Base-by-base conservation (phyloP, 2,888 invertebrate genomes). In the Hyles lineata region DNA sequence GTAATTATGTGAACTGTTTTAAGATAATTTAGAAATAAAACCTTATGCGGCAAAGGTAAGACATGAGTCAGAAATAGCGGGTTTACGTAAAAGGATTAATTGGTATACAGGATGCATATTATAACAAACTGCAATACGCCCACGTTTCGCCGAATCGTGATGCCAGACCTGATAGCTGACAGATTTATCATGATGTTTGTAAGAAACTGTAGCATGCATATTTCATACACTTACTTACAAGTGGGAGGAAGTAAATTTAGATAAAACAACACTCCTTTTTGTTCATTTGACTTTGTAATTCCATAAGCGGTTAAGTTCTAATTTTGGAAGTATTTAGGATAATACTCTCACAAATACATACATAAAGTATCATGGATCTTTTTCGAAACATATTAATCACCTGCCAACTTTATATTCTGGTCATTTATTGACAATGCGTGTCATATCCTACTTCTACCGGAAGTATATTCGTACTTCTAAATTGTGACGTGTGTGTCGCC, bases 21-120 rank as follows among this genome's bases (percentile, higher is more conserved):
- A 67, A 21, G 43, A 67, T 6, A 67, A 23, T 23, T 50, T 43
- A n/a, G 23, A 6, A 23, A 67, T 23, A 50, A 23, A 50, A 15
- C 67, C 43, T 17, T 55, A 55, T 55, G 67, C 63, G 67, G n/a
- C 23, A 67, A 67, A 67, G 50, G 21, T 67, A 67, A 62, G 43
- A 25, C 17, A 67, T 67, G 67, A 67, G 50, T 67, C 67, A 67
- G 67, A 67, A 67, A 67, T n/a, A 67, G 23, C 67, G 23, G 23
- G 67, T 67, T 67, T 67, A 50, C 67, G 43, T 67, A 67, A 67
- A 67, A 67, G 50, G 67, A 67, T 50, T 67, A 67, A 67, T 67
- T 67, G 50, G 67, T 67, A 67, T 67, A 67, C 67, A 67, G 67
- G 67, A 67, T 67, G 67, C 67, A 67, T 67, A 67, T 67, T 25